Conservation (phyloP, 2,888 invertebrate species). For the Pasiphila rectangulata region DNA sequence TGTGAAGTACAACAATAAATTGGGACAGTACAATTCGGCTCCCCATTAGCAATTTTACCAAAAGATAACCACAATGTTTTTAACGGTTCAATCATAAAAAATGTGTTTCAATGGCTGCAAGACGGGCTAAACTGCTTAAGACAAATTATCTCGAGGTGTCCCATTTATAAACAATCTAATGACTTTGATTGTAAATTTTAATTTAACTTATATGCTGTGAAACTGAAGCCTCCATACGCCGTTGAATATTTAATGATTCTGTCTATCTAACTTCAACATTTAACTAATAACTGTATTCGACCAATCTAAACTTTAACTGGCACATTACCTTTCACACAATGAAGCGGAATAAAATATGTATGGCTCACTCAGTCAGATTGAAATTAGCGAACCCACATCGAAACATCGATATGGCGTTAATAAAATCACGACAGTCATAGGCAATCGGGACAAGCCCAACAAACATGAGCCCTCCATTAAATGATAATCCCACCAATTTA, state of each 20-base stretch:
- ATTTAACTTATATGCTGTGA: conserved; percentile 57
- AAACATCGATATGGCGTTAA: conserved; percentile 70
- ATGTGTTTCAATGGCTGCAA: neutral
- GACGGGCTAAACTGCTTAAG: neutral
- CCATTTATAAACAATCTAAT: conserved; percentile 25
- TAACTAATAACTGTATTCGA: conserved; percentile 63
- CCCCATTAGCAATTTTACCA: conserved; percentile 24
- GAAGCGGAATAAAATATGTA: conserved; percentile 62
- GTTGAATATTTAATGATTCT: conserved; percentile 59
- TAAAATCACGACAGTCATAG: conserved; percentile 78
- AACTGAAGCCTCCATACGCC: conserved; percentile 53
- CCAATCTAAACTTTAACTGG: conserved; percentile 60
- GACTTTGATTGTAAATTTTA: conserved; percentile 59
- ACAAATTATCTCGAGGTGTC: neutral
- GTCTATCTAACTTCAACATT: conserved; percentile 60
- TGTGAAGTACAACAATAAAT: conserved; percentile 34
- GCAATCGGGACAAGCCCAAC: conserved; percentile 73
- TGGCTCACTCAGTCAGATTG: conserved; percentile 46
- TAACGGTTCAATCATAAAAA: conserved; percentile 13
- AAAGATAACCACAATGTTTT: conserved; percentile 11
- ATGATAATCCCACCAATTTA: conserved; percentile 80
- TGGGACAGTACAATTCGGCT: conserved; percentile 23
- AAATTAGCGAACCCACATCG: conserved; percentile 55
- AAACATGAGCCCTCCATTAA: conserved; percentile 81
- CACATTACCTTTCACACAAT: conserved; percentile 60